Evolutionary conservation across 2,888 invertebrate species (phyloP).

Genomic region (Diarsia dahlii): DNA sequence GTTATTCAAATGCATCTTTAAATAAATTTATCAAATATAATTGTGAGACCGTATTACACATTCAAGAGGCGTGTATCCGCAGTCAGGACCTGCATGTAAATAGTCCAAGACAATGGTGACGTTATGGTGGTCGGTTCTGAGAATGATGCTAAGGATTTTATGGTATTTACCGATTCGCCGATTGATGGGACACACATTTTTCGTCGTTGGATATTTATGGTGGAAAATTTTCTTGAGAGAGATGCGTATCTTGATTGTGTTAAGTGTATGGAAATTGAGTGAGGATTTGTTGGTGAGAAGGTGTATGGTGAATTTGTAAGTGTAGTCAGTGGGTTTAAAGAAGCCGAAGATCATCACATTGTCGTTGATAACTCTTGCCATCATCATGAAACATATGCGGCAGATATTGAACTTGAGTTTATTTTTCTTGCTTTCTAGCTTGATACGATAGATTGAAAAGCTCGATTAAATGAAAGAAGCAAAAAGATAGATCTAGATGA

Average conservation of each 20-base stretch:
- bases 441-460: background rate
- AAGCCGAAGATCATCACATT: background rate
- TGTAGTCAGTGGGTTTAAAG: background rate
- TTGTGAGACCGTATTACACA: slow-evolving; percentile 89
- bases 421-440: no score
- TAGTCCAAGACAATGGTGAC: slow-evolving; percentile 86
- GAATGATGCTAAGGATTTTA: slow-evolving; percentile 86
- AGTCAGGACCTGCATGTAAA: slow-evolving; percentile 85
- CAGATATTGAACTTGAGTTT: background rate
- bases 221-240: slow-evolving; percentile 54
- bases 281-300: slow-evolving; percentile 2
- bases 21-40: slow-evolving; percentile 90
- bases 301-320: background rate
- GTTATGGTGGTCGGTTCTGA: slow-evolving; percentile 89
- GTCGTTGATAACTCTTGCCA: background rate
- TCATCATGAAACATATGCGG: no score
- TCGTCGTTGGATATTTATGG: slow-evolving; percentile 64
- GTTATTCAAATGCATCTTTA: slow-evolving; percentile 86
- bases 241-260: slow-evolving; percentile 26
- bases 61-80: slow-evolving; percentile 88
- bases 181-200: slow-evolving; percentile 78
- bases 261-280: slow-evolving; percentile 7
- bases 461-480: background rate
- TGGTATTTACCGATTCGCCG: slow-evolving; percentile 85
- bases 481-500: background rate